A percentile compares a stretch with the other conserved stretches of the same genome.
Evolutionary conservation across 1,140 invertebrate genomes (phyloP).

Genomic region (Platyura marginata): DNA sequence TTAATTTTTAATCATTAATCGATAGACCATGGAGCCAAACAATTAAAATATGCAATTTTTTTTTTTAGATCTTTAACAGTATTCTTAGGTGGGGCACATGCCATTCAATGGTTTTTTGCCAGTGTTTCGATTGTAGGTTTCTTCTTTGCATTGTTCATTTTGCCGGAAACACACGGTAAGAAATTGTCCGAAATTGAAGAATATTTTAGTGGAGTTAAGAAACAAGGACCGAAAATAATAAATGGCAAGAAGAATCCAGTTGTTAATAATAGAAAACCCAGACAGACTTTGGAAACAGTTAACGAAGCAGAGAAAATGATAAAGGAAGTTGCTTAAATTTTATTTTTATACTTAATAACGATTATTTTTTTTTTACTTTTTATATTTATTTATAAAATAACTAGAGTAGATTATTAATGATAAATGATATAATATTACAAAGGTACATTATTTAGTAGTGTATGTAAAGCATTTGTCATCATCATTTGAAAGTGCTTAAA

Average conservation of each 20-base stretch:
- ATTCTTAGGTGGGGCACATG: slow-evolving; percentile 33
- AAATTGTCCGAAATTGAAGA: slow-evolving; percentile 45
- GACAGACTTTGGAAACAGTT: slow-evolving; percentile 1
- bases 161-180: slow-evolving; percentile 55
- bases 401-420: no score
- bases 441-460: no score
- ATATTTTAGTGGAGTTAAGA: slow-evolving; percentile 25
- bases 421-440: no score
- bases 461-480: no score
- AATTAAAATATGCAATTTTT: background rate
- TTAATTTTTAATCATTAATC: no score
- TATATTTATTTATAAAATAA: no score
- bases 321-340: slow-evolving; percentile 1
- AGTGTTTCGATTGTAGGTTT: slow-evolving; percentile 34
- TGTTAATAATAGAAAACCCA: background rate
- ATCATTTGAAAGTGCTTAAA: no score
- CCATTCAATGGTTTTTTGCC: slow-evolving; percentile 49
- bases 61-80: slow-evolving; percentile 12
- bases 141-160: slow-evolving; percentile 36
- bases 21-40: no score
- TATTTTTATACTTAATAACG: no score
- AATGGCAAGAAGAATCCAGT: background rate
- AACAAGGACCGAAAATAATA: background rate
- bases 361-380: no score
- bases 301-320: slow-evolving; percentile 4